These are phyloP conservation scores for Carduelis carduelis DNA, from an alignment of 2,797 vertebrate genomes.

Conservation along the genomic window DNA sequence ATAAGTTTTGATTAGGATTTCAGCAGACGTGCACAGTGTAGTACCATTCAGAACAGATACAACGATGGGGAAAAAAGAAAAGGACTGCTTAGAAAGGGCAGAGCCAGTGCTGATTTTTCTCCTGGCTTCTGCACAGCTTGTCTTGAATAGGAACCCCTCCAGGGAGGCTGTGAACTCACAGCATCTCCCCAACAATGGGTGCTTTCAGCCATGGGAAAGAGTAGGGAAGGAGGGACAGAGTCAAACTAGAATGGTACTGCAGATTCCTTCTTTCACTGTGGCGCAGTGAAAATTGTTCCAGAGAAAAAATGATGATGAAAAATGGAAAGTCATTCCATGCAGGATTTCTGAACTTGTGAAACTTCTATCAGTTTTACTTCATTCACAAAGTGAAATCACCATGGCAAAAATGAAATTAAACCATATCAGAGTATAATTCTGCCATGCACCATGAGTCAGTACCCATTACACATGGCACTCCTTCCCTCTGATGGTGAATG, in stretches of 20 bases:
- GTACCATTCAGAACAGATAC: neutral
- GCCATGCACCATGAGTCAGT: neutral
- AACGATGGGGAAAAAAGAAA: neutral
- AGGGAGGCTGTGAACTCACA: neutral
- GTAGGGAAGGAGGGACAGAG: neutral
- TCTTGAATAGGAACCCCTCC: neutral
- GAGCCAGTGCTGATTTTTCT: neutral
- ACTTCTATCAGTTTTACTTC: neutral
- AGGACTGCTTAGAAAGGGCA: neutral
- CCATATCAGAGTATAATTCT: neutral
- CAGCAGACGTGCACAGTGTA: neutral
- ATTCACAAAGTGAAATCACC: neutral
- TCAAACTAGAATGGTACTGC: neutral
- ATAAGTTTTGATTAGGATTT: constrained; percentile 23
- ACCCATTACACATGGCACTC: neutral
- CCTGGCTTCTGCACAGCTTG: neutral
- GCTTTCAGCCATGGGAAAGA: neutral
- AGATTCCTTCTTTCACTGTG: neutral
- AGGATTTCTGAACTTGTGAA: neutral
- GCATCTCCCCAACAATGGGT: neutral
- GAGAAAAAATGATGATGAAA: neutral
- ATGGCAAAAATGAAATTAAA: neutral
- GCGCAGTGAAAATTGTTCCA: neutral
- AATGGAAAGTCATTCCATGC: neutral
- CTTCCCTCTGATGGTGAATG: neutral